Evolutionary conservation across 2,888 invertebrate genomes (phyloP).

Genomic region (Limnephilus marmoratus): DNA sequence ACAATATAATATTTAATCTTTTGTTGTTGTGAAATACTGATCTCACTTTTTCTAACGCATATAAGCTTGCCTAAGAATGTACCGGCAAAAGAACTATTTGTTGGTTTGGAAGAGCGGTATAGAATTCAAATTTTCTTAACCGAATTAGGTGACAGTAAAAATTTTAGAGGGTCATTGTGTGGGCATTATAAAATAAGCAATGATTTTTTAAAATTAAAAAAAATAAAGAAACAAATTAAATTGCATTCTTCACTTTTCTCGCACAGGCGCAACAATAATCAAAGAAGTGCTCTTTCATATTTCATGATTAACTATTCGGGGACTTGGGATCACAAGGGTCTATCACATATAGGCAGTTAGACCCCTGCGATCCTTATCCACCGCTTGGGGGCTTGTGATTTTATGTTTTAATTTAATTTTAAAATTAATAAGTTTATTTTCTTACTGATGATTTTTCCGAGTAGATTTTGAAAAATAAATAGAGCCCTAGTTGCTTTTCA

Average conservation of each 20-base stretch:
- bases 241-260: not conserved
- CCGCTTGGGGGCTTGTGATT: conserved; percentile 29
- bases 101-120: not conserved
- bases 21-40: not conserved
- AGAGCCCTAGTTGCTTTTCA: not conserved
- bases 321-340: not conserved
- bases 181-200: not conserved
- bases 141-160: not conserved
- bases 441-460: not conserved
- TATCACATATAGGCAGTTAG: not conserved
- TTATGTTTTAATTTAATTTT: conserved; percentile 15
- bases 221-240: not conserved
- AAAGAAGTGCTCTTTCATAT: not conserved
- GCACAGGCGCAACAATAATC: not conserved
- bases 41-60: not conserved
- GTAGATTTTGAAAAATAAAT: conserved; percentile 25
- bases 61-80: not conserved
- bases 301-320: conserved; percentile 5
- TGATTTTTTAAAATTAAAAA: too few species aligned
- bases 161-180: not conserved
- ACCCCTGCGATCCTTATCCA: not conserved
- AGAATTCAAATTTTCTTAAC: not conserved
- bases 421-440: not conserved
- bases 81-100: not conserved
- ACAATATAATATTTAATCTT: not conserved